These are phyloP conservation scores for Falco peregrinus DNA, from an alignment of 2,797 vertebrate genomes.

Conservation along the genomic window DNA sequence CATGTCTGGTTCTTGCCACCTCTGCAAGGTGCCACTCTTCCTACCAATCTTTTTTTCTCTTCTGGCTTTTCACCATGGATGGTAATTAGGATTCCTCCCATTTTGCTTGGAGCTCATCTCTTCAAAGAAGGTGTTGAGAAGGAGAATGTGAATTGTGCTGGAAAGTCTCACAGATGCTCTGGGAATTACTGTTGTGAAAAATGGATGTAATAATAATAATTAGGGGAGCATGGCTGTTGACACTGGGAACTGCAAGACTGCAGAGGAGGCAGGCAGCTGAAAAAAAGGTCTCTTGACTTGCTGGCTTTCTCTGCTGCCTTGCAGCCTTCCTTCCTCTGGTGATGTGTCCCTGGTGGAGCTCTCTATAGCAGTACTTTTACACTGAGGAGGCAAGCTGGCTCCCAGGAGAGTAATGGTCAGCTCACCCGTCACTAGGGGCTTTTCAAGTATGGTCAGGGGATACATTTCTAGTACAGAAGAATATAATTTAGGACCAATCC, in stretches of 20 bases:
- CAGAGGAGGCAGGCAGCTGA: not conserved
- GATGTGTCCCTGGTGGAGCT: not conserved
- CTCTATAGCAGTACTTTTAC: not conserved
- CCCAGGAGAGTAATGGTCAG: not conserved
- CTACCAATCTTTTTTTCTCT: not conserved
- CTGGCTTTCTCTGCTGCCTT: not conserved
- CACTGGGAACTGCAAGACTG: not conserved
- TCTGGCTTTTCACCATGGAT: not conserved
- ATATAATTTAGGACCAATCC: not conserved
- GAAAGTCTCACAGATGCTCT: not conserved
- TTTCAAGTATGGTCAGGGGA: not conserved
- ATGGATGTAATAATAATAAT: not conserved
- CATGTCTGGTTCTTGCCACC: not conserved
- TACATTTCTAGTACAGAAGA: not conserved
- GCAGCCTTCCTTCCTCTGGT: not conserved
- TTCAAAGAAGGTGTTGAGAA: not conserved
- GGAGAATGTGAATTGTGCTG: not conserved
- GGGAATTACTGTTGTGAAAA: not conserved
- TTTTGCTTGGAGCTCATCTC: not conserved
- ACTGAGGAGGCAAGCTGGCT: not conserved
- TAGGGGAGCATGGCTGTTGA: not conserved
- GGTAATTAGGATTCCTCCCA: not conserved
- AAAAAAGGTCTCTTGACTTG: not conserved
- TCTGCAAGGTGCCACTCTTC: not conserved
- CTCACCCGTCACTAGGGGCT: not conserved